Conservation (phyloP, 2,113 vertebrate genomes). For the Leptosomus discolor region DNA sequence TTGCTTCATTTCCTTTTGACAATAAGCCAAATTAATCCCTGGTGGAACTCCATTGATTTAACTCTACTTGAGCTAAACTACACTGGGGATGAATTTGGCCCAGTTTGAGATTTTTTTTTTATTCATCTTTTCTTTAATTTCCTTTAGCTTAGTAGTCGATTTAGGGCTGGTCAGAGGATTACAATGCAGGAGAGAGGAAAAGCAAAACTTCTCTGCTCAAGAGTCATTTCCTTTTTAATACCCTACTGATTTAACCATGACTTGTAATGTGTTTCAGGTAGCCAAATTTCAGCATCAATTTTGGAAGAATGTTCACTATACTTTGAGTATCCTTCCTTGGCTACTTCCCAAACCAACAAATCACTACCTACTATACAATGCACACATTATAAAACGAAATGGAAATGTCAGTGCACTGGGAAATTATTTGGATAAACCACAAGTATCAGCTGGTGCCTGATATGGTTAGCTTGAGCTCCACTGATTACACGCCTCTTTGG, state of each 20-base stretch:
- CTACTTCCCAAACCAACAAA: conserved; percentile 53
- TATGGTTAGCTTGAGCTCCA: background rate
- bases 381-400: conserved; percentile 1
- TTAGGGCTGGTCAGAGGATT: conserved; percentile 60
- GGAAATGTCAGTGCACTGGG: background rate
- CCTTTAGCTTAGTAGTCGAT: conserved; percentile 59
- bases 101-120: conserved; percentile 47
- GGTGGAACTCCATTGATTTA: conserved; percentile 61
- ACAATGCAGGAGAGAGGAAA: conserved; percentile 31
- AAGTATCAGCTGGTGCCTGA: background rate
- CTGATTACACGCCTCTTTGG: background rate
- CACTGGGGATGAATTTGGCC: conserved; percentile 62
- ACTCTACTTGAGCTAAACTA: conserved; percentile 55
- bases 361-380: conserved; percentile 48
- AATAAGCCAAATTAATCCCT: conserved; percentile 63
- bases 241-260: conserved; percentile 53
- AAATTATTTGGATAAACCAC: background rate
- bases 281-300: conserved; percentile 68
- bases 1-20: conserved; percentile 71
- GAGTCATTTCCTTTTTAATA: conserved; percentile 68
- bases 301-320: conserved; percentile 39
- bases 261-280: conserved; percentile 66
- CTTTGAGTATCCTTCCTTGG: conserved; percentile 26
- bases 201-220: conserved; percentile 44
- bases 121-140: conserved; percentile 68